A percentile compares a stretch with the other conserved stretches of the same genome.
Evolutionary conservation across 64 coral and sea anemone genomes (phyloP).

Genomic region (Acropora yongei): DNA sequence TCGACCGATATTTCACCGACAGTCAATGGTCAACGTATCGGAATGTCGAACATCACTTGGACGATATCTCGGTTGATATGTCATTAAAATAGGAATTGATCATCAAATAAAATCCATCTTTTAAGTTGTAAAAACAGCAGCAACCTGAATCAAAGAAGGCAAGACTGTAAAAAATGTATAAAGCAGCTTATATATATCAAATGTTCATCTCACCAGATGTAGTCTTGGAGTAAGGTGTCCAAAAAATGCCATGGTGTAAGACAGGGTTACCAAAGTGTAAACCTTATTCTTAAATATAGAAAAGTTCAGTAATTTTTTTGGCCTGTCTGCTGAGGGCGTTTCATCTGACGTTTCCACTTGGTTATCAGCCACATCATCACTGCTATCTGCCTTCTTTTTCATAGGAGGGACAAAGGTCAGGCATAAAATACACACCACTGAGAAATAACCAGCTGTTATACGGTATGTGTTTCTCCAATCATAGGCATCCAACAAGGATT

Average conservation of each 20-base stretch:
- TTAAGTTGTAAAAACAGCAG: too few relatives aligned
- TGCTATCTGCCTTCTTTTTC: not conserved
- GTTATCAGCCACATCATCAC: not conserved
- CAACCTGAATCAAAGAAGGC: too few relatives aligned
- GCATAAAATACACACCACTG: slow-evolving; percentile 11
- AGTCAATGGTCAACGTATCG: too few relatives aligned
- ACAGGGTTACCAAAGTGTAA: slow-evolving; percentile 3
- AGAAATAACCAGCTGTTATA: slow-evolving; percentile 36
- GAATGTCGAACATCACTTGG: too few relatives aligned
- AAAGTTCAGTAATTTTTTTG: slow-evolving; percentile 12
- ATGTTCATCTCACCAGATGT: slow-evolving; percentile 5
- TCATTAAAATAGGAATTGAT: too few relatives aligned
- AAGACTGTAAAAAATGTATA: too few relatives aligned
- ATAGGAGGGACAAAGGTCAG: slow-evolving; percentile 37
- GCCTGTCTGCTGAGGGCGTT: not conserved
- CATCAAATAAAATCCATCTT: too few relatives aligned
- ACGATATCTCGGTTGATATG: too few relatives aligned
- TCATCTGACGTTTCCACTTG: not conserved
- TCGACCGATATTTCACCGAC: too few relatives aligned
- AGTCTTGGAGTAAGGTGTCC: slow-evolving; percentile 32
- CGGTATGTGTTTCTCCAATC: slow-evolving; percentile 48
- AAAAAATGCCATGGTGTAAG: not conserved
- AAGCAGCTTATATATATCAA: too few relatives aligned
- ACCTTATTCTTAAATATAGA: slow-evolving; percentile 27
- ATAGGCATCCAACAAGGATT: slow-evolving; percentile 33